Conservation (phyloP, 2,113 vertebrate genomes). For the Mastomys coucha region DNA sequence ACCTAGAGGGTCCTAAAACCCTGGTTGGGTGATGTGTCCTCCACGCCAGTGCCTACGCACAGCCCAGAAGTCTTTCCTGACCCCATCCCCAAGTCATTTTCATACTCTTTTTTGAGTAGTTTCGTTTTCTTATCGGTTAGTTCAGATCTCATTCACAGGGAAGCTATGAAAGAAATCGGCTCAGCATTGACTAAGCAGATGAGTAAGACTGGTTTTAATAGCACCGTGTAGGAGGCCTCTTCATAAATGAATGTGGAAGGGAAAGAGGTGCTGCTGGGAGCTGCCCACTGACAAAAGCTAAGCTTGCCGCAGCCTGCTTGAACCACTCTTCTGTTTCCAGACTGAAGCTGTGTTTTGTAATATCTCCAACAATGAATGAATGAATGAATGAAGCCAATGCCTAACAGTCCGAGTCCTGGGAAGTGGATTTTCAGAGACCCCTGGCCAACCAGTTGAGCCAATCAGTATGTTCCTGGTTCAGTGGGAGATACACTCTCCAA, state of each 20-base stretch:
- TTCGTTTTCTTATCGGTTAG: constrained; percentile 80
- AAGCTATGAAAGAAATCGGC: constrained; percentile 71
- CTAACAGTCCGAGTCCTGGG: not conserved
- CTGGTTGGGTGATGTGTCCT: not conserved
- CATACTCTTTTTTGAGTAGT: constrained; percentile 77
- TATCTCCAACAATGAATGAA: constrained; percentile 27
- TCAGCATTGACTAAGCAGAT: constrained; percentile 80
- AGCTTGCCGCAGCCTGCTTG: not conserved
- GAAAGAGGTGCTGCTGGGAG: constrained; percentile 8
- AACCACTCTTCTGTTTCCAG: constrained; percentile 56
- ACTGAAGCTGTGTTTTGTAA: constrained; percentile 37
- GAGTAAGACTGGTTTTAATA: constrained; percentile 80
- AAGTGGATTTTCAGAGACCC: not conserved
- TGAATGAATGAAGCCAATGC: not conserved
- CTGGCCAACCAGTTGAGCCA: not conserved
- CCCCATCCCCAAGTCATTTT: constrained; percentile 70
- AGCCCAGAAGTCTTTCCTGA: constrained; percentile 30
- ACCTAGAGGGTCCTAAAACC: not conserved
- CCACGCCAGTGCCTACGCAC: not conserved
- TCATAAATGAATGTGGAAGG: constrained; percentile 73
- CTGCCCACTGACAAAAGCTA: constrained; percentile 63
- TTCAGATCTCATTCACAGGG: constrained; percentile 82
- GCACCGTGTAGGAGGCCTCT: constrained; percentile 79
- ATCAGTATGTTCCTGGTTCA: not conserved
- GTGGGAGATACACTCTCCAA: not conserved